Conservation (phyloP, 23 tunicate genomes). For the Clavelina lepadiformis region DNA sequence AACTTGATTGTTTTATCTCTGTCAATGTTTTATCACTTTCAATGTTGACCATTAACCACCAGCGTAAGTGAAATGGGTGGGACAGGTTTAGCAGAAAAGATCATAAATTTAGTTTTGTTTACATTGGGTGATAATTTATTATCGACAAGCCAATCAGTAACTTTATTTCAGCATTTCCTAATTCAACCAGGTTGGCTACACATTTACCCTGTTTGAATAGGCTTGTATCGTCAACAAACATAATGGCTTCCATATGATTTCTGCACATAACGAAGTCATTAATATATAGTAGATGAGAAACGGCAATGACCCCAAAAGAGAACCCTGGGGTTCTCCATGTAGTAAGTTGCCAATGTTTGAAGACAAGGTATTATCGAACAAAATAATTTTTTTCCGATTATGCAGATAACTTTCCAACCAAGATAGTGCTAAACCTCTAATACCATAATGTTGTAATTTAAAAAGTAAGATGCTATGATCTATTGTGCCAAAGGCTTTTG, state of each 20-base stretch:
- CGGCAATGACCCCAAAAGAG: background rate
- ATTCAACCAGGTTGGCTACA: too few species aligned
- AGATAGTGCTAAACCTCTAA: background rate
- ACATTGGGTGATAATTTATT: too few species aligned
- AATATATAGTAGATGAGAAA: slow-evolving; percentile 1
- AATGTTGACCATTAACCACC: too few species aligned
- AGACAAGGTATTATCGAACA: background rate
- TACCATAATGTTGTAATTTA: slow-evolving; percentile 1
- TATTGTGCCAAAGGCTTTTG: slow-evolving; percentile 4
- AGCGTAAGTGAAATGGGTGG: too few species aligned
- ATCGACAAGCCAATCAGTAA: too few species aligned
- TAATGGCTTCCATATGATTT: background rate
- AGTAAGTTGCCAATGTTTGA: background rate
- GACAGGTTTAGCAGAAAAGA: too few species aligned
- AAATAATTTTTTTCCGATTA: background rate
- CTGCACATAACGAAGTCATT: background rate
- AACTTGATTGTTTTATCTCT: too few species aligned
- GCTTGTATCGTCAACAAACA: background rate
- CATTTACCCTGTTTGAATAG: too few species aligned
- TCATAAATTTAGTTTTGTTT: too few species aligned
- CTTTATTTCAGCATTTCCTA: too few species aligned
- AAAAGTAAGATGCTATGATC: background rate
- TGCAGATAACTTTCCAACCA: slow-evolving; percentile 5
- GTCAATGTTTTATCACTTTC: too few species aligned
- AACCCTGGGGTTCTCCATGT: background rate